These are phyloP conservation scores for Halcyon senegalensis DNA, from an alignment of 2,113 vertebrate species.

Conservation along the genomic window DNA sequence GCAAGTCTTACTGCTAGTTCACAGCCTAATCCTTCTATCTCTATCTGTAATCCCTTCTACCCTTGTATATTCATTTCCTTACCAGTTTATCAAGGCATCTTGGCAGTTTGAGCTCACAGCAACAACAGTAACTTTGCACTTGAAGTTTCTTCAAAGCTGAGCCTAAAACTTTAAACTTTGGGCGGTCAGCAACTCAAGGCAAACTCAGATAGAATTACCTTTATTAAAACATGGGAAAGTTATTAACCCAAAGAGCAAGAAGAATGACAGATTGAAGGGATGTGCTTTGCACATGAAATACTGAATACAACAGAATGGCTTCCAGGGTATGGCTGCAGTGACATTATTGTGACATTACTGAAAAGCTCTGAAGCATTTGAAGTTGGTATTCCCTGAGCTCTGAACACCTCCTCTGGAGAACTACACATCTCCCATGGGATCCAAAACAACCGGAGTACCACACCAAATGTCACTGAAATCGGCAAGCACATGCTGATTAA, in stretches of 20 bases:
- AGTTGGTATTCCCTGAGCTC: background rate
- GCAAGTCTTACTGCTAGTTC: slow-evolving; percentile 30
- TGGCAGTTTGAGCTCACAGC: background rate
- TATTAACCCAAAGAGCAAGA: background rate
- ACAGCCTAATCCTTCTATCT: slow-evolving; percentile 56
- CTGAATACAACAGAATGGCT: background rate
- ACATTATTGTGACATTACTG: too few species aligned
- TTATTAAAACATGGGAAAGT: background rate
- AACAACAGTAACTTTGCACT: background rate
- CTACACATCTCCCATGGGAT: background rate
- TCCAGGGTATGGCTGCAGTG: rapidly evolving
- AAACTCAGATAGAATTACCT: background rate
- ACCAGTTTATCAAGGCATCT: slow-evolving; percentile 39
- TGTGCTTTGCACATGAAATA: background rate
- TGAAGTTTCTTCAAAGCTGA: background rate
- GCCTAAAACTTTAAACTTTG: background rate
- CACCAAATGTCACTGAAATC: background rate
- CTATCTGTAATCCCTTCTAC: slow-evolving; percentile 49
- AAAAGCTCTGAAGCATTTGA: background rate
- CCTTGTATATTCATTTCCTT: slow-evolving; percentile 49
- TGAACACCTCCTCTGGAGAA: background rate
- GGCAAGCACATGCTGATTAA: background rate
- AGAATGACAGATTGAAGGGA: background rate
- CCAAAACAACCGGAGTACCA: background rate
- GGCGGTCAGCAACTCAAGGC: background rate